Evolutionary conservation across 1,140 invertebrate species (phyloP), one percentile per base, ranked within the genome.

Genomic region (Zaprionus ornatus): DNA sequence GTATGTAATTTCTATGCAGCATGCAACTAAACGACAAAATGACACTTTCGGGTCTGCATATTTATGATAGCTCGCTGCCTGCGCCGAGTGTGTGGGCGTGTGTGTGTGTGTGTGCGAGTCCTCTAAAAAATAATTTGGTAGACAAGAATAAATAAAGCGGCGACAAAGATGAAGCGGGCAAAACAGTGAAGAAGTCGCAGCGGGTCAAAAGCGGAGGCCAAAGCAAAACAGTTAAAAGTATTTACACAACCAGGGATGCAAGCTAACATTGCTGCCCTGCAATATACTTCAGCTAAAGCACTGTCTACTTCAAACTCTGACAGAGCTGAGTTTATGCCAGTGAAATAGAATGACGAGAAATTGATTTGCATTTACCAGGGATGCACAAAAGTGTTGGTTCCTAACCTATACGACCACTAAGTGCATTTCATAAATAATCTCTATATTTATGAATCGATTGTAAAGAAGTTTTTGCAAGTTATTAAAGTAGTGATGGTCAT

Each of bases 1-100:
- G 61, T 63, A 52, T 45, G 79, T 80, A 77, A 80, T 80, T 84
- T 84, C 80, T 77, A 84, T 84, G 82, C 82, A 71, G 55, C 70
- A 62, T 63, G 52, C 35, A 54, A 48, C 55, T 55, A 63, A 76
- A 76, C 57, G 78, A 77, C 81, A 80, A 84, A 85, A 83, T 79
- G 81, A 74, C 79, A 85, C 81, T 80, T 83, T 77, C 72, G 78
- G 61, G 55, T 61, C 32, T 60, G 65, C 74, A 84, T 84, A 84
- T 86, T 84, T 84, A 84, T 86, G 82, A 84, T 71, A 79, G 80
- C 79, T 74, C 68, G 54, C 52, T 57, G 66, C 66, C 55, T 27
- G 23, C 21, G 5, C 21, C 13, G 27, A 27, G 29, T 56, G 57
- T 57, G 61, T 37, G 48, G 27, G 21, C 56, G 17, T 17, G 21